Conservation (phyloP, 2,113 vertebrate species). For the Sarotherodon lohbergeri region DNA sequence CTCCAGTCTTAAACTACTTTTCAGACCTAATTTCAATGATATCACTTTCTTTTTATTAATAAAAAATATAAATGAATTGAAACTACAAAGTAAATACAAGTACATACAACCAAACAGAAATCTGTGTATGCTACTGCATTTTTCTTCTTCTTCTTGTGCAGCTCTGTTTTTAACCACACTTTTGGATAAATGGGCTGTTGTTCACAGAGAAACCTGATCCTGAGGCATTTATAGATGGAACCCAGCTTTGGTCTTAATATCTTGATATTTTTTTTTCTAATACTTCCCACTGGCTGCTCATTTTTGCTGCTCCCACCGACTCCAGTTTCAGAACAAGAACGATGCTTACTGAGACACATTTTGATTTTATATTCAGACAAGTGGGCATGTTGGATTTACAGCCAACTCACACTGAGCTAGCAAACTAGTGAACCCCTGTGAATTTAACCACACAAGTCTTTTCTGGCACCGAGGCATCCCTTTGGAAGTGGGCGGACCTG, state of each 20-base stretch:
- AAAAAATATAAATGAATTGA: not conserved
- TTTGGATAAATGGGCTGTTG: conserved; percentile 61
- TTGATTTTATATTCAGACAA: conserved; percentile 10
- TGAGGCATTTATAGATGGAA: conserved; percentile 55
- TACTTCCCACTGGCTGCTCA: conserved; percentile 20
- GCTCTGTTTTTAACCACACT: conserved; percentile 46
- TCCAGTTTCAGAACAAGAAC: conserved; percentile 4
- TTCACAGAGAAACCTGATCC: conserved; percentile 67
- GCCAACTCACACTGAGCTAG: conserved; percentile 44
- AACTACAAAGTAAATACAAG: not conserved
- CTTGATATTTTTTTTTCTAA: not conserved
- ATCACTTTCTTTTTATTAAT: not conserved
- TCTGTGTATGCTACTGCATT: not conserved
- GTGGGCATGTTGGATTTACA: conserved; percentile 9
- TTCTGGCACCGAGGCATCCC: conserved; percentile 33
- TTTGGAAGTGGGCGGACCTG: conserved; percentile 5
- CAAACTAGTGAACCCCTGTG: conserved; percentile 47
- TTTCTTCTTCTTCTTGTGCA: conserved; percentile 22
- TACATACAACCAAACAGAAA: not conserved
- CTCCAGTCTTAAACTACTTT: not conserved
- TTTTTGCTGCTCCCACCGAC: conserved; percentile 24
- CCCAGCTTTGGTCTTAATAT: conserved; percentile 48
- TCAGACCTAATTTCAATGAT: not conserved
- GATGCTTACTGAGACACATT: conserved; percentile 31
- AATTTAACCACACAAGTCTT: conserved; percentile 48